Evolutionary conservation across 1,140 invertebrate species (phyloP), one percentile per base, ranked within the genome.

Genomic region (Rhagoletis zephyria): DNA sequence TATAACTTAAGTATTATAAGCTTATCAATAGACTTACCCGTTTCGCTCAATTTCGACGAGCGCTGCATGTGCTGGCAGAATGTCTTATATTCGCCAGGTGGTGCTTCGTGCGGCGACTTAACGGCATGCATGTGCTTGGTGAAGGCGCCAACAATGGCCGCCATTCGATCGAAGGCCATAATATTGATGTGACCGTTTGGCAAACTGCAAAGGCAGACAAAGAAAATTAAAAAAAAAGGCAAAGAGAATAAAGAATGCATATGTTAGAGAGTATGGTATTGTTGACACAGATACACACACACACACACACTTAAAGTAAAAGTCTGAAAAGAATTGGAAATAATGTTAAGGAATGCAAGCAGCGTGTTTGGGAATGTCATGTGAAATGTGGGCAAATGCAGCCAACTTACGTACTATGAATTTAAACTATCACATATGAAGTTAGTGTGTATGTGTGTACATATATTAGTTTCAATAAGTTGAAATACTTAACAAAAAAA

Each of bases 121-220:
- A 91, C 90, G 4, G 90, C 87, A 87, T 89, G 89, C 92, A 93
- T 92, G 88, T 93, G 92, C 70, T 90, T 92, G 70, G 91, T 92
- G 56, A 93, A 93, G 16, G 92, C 92, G 40, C 90, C 90, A 65
- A 93, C 92, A 89, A 93, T 92, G 87, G 92, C 91, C 56, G 91
- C 92, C 90, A 93, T 90, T 19, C 91, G 90, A 91, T 92, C 91
- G 88, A 93, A 93, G 89, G 92, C 92, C 89, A 87, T 89, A 88
- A 93, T 90, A 90, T 93, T 93, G 90, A 93, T 91, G 90, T 92
- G 90, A 89, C 91, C 90, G 89, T 93, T 93, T 77, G 91, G 91
- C 87, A 93, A 89, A 85, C 92, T 93, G 88, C 45, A 90, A 87
- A 87, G 59, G n/a, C 70, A 88, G 45, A 74, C 30, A 74, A 14